phyloP scores from a whole-genome alignment of 2,797 vertebrate genomes.

The Pelochelys cantorii region DNA sequence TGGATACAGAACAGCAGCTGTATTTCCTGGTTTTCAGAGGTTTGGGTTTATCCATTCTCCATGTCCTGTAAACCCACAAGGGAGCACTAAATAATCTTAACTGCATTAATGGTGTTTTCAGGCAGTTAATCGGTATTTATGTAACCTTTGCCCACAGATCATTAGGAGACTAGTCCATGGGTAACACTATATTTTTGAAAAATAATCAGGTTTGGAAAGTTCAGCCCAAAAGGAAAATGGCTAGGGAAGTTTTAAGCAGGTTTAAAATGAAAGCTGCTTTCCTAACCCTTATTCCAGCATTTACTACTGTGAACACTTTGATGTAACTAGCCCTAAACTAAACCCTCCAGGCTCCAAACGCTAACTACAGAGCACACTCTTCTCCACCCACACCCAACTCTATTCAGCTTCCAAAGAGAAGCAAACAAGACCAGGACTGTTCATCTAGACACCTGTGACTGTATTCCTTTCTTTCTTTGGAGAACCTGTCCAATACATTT shows the following conservation, averaged over 20 bases:
- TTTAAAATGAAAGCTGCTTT: constrained; percentile 10
- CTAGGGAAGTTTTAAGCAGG: background rate
- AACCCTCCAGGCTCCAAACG: background rate
- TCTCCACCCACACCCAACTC: background rate
- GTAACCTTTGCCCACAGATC: background rate
- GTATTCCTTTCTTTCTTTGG: background rate
- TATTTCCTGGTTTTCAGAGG: background rate
- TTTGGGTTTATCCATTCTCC: background rate
- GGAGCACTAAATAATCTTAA: background rate
- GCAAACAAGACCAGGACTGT: background rate
- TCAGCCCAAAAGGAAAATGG: background rate
- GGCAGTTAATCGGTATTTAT: background rate
- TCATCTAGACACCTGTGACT: constrained; percentile 5
- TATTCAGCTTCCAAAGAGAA: constrained; percentile 8
- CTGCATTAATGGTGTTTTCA: background rate
- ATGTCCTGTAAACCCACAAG: constrained; percentile 20
- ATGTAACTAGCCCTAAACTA: constrained; percentile 12
- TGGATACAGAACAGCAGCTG: background rate
- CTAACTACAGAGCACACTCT: background rate
- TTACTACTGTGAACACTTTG: background rate
- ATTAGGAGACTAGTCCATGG: background rate
- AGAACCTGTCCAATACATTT: constrained; percentile 18
- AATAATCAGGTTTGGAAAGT: background rate
- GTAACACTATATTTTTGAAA: background rate
- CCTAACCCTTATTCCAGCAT: constrained; percentile 18